phyloP scores from a whole-genome alignment of 2,113 vertebrate genomes.

The Picathartes gymnocephalus region DNA sequence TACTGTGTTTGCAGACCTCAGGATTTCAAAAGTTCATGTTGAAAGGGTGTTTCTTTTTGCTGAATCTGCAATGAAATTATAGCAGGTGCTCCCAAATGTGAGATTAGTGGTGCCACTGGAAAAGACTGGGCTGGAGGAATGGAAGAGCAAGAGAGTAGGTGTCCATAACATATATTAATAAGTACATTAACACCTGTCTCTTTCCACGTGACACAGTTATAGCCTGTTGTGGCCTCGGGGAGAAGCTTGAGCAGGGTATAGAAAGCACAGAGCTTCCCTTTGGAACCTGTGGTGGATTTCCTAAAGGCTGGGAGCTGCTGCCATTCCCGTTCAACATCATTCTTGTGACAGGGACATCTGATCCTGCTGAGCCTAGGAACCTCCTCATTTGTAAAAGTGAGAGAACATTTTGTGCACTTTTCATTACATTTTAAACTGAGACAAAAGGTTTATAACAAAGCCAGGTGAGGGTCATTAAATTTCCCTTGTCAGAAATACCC shows the following conservation, averaged over 20 bases:
- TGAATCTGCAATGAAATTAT: not conserved
- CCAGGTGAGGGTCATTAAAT: constrained; percentile 18
- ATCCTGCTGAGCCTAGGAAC: not conserved
- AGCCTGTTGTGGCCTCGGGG: too few relatives aligned
- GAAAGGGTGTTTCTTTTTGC: not conserved
- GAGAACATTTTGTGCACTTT: not conserved
- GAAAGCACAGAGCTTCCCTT: fast-evolving
- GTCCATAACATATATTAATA: not conserved
- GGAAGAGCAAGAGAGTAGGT: not conserved
- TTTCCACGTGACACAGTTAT: not conserved
- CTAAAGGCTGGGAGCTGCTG: not conserved
- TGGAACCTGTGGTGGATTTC: not conserved
- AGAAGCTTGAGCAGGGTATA: not conserved
- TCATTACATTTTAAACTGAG: not conserved
- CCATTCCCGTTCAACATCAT: not conserved
- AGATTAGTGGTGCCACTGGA: not conserved
- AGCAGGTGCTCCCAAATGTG: not conserved
- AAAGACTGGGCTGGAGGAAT: not conserved
- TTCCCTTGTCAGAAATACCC: not conserved
- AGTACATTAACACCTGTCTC: not conserved
- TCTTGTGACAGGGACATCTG: not conserved
- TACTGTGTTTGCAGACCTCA: not conserved
- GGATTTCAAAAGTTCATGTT: not conserved
- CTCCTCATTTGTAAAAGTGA: not conserved
- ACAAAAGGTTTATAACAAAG: constrained; percentile 12